Evolutionary conservation across 1,140 invertebrate genomes (phyloP), one percentile per base, ranked within the genome.

Genomic region (Aradophagus sp.): DNA sequence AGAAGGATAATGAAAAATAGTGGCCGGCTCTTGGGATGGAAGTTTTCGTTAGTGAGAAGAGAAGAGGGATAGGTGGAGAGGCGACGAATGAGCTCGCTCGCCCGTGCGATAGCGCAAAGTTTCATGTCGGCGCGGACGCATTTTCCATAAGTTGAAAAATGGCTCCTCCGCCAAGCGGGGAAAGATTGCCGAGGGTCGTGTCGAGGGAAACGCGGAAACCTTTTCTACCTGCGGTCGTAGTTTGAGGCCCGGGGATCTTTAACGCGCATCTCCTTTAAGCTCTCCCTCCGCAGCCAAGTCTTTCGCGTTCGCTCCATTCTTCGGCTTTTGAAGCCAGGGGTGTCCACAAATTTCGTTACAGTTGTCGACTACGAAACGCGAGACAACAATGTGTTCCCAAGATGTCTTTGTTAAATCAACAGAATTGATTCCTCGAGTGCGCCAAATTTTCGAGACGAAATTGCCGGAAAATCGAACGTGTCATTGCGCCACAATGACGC

Each of bases 121-220:
- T 74, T 76, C 56, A 52, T 73, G 62, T 65, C 48, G 70, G 62
- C 63, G 72, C 52, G 63, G 67, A 63, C 50, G 74, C 73, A 77
- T 82, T 84, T 83, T 84, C 81, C 80, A 82, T 84, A 81, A 80
- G 77, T 83, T 82, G 80, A 83, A 77, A 78, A 80, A 83, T 81
- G 77, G 80, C 72, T 76, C 67, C 69, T 69, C 75, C 67, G 61
- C 55, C 77, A 81, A 83, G 79, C 77, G 79, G 79, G 79, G 78
- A 81, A 81, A 81, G 79, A 82, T 83, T 77, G 77, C 73, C 68
- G 73, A 39, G 34, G 59, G 58, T 67, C 34, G 58, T 55, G 42
- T 17, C 19, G 34, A 31, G 27, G n/a, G 34, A 14, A 15, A 16
- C 32, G 26, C n/a, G 42, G 13, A 16, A 52, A 32, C 31, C 44